phyloP scores from a whole-genome alignment of 2,797 vertebrate genomes.

The Pseudomugil tenellus region DNA sequence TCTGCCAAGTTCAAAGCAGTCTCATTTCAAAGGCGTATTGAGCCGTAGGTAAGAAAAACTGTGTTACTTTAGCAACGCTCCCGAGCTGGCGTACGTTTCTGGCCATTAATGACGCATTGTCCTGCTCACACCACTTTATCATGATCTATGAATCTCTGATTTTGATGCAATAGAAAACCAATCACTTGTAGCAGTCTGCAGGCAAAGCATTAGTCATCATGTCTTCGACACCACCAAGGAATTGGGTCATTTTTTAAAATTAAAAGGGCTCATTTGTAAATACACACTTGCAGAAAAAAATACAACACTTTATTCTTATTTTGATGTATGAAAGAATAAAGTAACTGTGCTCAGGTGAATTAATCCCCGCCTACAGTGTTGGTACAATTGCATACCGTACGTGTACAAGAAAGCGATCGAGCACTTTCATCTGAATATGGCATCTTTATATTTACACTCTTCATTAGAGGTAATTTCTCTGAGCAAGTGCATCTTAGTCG shows the following conservation, averaged over 20 bases:
- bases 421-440: slow-evolving; percentile 65
- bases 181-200: slow-evolving; percentile 83
- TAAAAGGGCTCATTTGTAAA: slow-evolving; percentile 87
- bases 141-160: slow-evolving; percentile 88
- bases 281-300: slow-evolving; percentile 79
- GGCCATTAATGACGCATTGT: slow-evolving; percentile 82
- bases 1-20: slow-evolving; percentile 27
- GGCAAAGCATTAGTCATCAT: slow-evolving; percentile 87
- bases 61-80: slow-evolving; percentile 57
- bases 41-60: slow-evolving; percentile 59
- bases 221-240: slow-evolving; percentile 83
- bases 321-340: slow-evolving; percentile 86
- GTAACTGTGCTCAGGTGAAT: slow-evolving; percentile 73
- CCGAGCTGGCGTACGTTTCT: slow-evolving; percentile 56
- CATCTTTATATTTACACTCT: slow-evolving; percentile 63
- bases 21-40: slow-evolving; percentile 49
- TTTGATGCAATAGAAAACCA: slow-evolving; percentile 88
- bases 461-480: slow-evolving; percentile 72
- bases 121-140: slow-evolving; percentile 79
- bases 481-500: slow-evolving; percentile 49
- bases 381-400: slow-evolving; percentile 33
- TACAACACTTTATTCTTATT: slow-evolving; percentile 76
- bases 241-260: slow-evolving; percentile 88
- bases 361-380: slow-evolving; percentile 59
- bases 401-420: slow-evolving; percentile 58